These are phyloP conservation scores for Gastracanthus pulcherrimus DNA, from an alignment of 2,888 invertebrate species.

Conservation along the genomic window DNA sequence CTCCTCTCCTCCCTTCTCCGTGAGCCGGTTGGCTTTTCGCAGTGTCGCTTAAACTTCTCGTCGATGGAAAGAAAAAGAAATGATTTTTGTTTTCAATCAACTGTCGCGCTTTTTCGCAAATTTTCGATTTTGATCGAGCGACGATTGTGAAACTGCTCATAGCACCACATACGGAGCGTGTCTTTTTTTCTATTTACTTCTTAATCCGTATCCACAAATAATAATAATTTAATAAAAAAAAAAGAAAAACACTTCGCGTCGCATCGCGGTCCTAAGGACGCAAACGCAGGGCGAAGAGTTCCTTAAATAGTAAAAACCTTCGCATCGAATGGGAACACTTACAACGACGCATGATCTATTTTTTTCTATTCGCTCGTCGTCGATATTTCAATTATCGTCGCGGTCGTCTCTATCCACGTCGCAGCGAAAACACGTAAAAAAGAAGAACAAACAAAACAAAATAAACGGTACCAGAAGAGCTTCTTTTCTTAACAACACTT, in stretches of 20 bases:
- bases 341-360: conserved; percentile 44
- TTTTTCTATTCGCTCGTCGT: conserved; percentile 38
- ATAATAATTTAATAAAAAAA: conserved; percentile 48
- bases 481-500: neutral
- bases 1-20: neutral
- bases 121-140: conserved; percentile 22
- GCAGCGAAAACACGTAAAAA: conserved; percentile 27
- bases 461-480: neutral
- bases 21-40: conserved; percentile 10
- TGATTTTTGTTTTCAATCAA: conserved; percentile 11
- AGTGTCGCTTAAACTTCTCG: conserved; percentile 16
- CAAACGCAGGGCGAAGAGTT: conserved; percentile 26
- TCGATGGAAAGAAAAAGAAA: conserved; percentile 45
- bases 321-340: conserved; percentile 46
- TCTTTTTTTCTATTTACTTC: conserved; percentile 22
- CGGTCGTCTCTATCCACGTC: conserved; percentile 30
- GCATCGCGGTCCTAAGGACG: conserved; percentile 24
- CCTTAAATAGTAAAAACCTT: conserved; percentile 45
- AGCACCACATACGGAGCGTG: conserved; percentile 33
- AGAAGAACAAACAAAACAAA: conserved; percentile 12
- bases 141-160: conserved; percentile 26
- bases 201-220: conserved; percentile 48
- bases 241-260: conserved; percentile 30
- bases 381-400: conserved; percentile 42
- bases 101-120: conserved; percentile 1